These are phyloP conservation scores for Cladopsammia gracilis DNA, from an alignment of 64 coral and sea anemone genomes.

Conservation along the genomic window DNA sequence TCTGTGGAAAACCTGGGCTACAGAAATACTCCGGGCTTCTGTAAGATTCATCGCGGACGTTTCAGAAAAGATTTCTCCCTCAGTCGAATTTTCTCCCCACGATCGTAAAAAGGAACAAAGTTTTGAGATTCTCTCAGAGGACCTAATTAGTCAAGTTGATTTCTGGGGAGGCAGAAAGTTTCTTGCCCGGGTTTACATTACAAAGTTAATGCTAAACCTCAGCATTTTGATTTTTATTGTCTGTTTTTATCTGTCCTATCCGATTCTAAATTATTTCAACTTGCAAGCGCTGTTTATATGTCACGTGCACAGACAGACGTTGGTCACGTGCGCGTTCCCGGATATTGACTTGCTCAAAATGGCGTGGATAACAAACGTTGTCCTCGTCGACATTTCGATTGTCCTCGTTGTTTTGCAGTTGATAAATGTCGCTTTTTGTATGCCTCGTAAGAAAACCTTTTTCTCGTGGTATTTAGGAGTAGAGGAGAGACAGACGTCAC, in stretches of 20 bases:
- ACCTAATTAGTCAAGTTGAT: conserved; percentile 62
- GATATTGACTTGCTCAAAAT: conserved; percentile 60
- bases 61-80: background rate
- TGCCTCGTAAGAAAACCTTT: conserved; percentile 71
- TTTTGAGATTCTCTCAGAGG: background rate
- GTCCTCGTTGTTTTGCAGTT: conserved; percentile 73
- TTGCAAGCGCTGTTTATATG: conserved; percentile 82
- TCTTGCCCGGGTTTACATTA: conserved; percentile 74
- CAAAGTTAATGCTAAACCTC: conserved; percentile 71
- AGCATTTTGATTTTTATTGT: conserved; percentile 72
- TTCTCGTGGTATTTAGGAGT: conserved; percentile 65
- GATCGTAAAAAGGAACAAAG: background rate
- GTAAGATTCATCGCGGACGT: conserved; percentile 60
- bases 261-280: conserved; percentile 42
- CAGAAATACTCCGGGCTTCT: conserved; percentile 58
- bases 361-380: conserved; percentile 73
- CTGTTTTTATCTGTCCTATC: conserved; percentile 67
- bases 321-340: conserved; percentile 74
- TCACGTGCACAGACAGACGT: conserved; percentile 68
- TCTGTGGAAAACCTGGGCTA: conserved; percentile 69
- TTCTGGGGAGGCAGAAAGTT: conserved; percentile 62
- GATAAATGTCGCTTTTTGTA: conserved; percentile 76
- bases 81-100: background rate
- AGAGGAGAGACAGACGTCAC: conserved; percentile 1
- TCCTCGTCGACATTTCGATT: conserved; percentile 69